Evolutionary conservation across 2,888 invertebrate species (phyloP), one percentile per base, ranked within the genome.

Genomic region (Escarpia spicata): DNA sequence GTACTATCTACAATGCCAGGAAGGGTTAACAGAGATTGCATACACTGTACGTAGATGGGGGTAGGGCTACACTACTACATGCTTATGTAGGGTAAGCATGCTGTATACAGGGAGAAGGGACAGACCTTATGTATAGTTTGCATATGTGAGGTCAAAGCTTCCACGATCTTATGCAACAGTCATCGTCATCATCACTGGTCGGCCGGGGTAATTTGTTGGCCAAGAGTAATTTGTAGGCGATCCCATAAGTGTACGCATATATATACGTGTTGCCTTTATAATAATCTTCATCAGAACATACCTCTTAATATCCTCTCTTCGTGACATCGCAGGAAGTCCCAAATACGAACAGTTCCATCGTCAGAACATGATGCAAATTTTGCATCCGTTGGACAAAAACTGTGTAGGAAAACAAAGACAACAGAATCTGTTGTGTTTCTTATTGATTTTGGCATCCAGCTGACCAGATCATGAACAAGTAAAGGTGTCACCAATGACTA

Each of bases 321-420:
- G 96, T 98, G 98, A 94, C 97, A 97, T 93, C 98, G 98, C 96
- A 98, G 98, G 97, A 99, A 99, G 97, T 99, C 99, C 98, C 99
- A 99, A 96, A 99, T 98, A 95, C 99, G 97, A 94, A 99, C 98
- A 37, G 99, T 99, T 95, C 99, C 99, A 97, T 99, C 99, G 97
- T 99, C 99, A 93, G 99, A 99, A 97, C 99, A 99, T 93, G 99
- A 99, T 52, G 99, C 99, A 97, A 99, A 98, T 97, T 99, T 99
- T 96, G 98, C 98, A 97, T 99, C 99, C 96, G 98, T 98, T 92
- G 99, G 99, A 97, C 99, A 99, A 97, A 99, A 99, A 98, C 99
- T 99, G 97, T 94, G 52, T 89, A 26, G 91, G 90, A 92, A 75
- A 92, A 58, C 43, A 90, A 31, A 92, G 45, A 92, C 31, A 92